Evolutionary conservation across 1,140 invertebrate genomes (phyloP).

Genomic region (Tetramorium simillimum): DNA sequence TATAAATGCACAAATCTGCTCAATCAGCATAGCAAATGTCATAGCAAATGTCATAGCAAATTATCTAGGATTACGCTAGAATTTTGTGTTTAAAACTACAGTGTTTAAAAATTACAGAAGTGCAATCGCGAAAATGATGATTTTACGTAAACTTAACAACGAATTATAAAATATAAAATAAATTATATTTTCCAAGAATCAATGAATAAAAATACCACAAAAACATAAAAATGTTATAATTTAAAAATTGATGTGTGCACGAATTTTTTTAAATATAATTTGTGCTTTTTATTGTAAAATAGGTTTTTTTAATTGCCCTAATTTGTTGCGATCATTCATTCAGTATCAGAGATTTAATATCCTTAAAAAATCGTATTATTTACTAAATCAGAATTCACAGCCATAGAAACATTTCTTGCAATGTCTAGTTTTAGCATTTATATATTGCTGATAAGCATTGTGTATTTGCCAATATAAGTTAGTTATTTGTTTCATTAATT

Average conservation of each 20-base stretch:
- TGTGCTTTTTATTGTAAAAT: constrained; percentile 8
- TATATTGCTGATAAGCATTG: not conserved
- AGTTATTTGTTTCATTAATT: not conserved
- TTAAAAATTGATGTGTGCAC: not conserved
- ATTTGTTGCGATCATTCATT: not conserved
- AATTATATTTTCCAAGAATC: not conserved
- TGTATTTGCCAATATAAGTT: not conserved
- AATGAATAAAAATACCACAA: constrained; percentile 15
- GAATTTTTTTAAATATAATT: not conserved
- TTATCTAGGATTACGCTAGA: not conserved
- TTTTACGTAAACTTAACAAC: constrained; percentile 24
- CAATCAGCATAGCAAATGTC: not conserved
- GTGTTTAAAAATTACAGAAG: not conserved
- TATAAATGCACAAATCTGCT: not conserved
- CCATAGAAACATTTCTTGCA: not conserved
- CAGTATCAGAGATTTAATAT: not conserved
- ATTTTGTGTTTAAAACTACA: not conserved
- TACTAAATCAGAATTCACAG: constrained; percentile 22
- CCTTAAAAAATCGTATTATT: not conserved
- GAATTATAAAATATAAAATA: not conserved
- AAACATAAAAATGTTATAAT: constrained; percentile 11
- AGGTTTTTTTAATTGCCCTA: not conserved
- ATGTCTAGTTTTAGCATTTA: not conserved
- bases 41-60: too few relatives aligned
- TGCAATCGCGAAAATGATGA: constrained; percentile 24